Conservation (phyloP, 92 coral and sea anemone species). For the Diadumene lineata region DNA sequence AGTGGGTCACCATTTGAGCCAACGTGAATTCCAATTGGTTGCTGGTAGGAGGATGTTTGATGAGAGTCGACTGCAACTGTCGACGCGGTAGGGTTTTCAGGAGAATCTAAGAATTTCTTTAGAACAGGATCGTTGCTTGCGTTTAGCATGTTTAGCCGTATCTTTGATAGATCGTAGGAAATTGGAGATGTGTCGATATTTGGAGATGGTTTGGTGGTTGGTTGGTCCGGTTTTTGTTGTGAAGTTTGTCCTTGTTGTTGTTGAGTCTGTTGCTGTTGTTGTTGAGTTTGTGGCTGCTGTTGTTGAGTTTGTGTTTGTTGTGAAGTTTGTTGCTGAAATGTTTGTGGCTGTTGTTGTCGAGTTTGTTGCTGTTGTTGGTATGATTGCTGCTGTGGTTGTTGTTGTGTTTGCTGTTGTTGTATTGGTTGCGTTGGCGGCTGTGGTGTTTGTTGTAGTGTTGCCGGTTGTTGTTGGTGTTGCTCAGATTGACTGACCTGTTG, state of each 20-base stretch:
- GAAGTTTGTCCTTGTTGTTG: not conserved
- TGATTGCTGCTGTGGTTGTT: not conserved
- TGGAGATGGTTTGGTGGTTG: not conserved
- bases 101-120: conserved; percentile 18
- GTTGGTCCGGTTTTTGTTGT: not conserved
- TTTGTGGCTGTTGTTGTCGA: not conserved
- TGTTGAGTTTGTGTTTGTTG: not conserved
- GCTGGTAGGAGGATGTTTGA: not conserved
- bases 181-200: not conserved
- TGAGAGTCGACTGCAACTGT: not conserved
- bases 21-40: not conserved
- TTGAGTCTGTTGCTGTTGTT: not conserved
- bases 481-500: not conserved
- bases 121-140: conserved; percentile 24
- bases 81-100: not conserved
- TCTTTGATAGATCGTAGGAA: conserved; percentile 4
- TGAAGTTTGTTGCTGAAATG: not conserved
- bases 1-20: conserved; percentile 3
- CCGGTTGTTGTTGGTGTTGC: not conserved
- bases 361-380: not conserved
- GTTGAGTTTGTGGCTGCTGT: not conserved
- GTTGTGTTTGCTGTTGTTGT: not conserved
- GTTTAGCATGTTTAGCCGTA: conserved; percentile 22
- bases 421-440: not conserved
- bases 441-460: not conserved